Conservation (phyloP, 2,797 vertebrate species). For the Pelochelys cantorii region DNA sequence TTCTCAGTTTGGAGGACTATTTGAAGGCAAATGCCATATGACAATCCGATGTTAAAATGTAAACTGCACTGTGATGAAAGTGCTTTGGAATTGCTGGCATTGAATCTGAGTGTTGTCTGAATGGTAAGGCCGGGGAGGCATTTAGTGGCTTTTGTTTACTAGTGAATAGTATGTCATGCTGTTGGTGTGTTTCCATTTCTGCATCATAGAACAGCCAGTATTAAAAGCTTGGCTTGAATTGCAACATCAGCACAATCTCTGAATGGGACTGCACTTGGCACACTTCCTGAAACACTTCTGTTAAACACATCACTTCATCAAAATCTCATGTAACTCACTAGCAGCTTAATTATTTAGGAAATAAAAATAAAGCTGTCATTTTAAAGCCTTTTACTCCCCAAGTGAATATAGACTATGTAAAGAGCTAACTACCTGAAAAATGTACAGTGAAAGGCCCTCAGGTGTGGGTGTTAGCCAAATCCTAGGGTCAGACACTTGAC, state of each 20-base stretch:
- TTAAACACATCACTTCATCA: slow-evolving; percentile 60
- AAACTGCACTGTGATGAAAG: background rate
- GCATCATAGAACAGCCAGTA: slow-evolving; percentile 24
- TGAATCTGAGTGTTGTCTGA: background rate
- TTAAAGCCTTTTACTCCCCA: slow-evolving; percentile 31
- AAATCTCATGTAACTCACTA: slow-evolving; percentile 54
- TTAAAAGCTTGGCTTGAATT: slow-evolving; percentile 41
- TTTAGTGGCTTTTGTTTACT: slow-evolving; percentile 34
- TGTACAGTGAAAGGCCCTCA: background rate
- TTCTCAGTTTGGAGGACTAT: background rate
- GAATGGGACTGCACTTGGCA: slow-evolving; percentile 59
- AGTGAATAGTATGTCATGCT: background rate
- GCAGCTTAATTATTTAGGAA: slow-evolving; percentile 28
- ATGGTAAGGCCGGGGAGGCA: background rate
- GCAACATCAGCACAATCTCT: slow-evolving; percentile 64
- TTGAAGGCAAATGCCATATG: background rate
- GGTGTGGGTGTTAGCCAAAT: background rate
- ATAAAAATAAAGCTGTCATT: slow-evolving; percentile 61
- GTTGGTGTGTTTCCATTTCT: slow-evolving; percentile 50
- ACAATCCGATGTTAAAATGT: slow-evolving; percentile 15
- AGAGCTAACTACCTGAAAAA: background rate
- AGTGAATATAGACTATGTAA: slow-evolving; percentile 14
- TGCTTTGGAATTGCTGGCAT: slow-evolving; percentile 1
- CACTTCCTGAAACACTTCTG: slow-evolving; percentile 57
- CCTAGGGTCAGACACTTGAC: slow-evolving; percentile 8